Evolutionary conservation across 2,797 vertebrate genomes (phyloP).

Genomic region (Syngnathus acus): DNA sequence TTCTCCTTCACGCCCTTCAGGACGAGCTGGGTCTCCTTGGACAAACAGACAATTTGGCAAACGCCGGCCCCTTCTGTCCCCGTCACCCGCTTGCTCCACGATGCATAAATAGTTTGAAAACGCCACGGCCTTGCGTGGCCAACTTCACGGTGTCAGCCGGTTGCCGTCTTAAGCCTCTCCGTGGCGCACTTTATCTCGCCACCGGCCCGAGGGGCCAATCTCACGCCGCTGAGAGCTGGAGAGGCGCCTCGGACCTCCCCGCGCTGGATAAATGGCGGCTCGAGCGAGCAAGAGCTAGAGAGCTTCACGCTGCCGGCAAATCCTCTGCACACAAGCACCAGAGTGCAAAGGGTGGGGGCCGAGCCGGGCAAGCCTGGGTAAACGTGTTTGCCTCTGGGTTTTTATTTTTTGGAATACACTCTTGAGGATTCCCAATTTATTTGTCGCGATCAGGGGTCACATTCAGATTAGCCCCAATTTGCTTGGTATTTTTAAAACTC

Average conservation of each 20-base stretch:
- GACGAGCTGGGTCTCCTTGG: not conserved
- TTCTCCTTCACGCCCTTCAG: not conserved
- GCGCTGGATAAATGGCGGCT: conserved; percentile 29
- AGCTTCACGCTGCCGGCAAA: not conserved
- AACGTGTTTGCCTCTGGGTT: no score
- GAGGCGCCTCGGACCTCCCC: conserved; percentile 35
- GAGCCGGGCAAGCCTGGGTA: no score
- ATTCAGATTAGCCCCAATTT: not conserved
- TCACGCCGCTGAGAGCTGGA: conserved; percentile 40
- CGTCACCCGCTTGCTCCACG: conserved; percentile 41
- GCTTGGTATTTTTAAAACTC: no score
- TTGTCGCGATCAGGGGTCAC: not conserved
- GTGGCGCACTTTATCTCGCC: conserved; percentile 46
- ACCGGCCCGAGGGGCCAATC: conserved; percentile 41
- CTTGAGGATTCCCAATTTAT: not conserved
- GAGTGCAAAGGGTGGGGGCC: no score
- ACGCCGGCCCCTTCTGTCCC: conserved; percentile 36
- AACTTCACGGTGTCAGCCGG: conserved; percentile 32
- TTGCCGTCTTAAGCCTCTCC: conserved; percentile 35
- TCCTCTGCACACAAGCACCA: no score
- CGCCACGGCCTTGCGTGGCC: conserved; percentile 17
- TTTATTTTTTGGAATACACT: no score
- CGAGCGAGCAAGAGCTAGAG: conserved; percentile 11
- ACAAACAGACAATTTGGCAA: conserved; percentile 23
- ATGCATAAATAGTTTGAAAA: conserved; percentile 32